Evolutionary conservation across 2,797 vertebrate genomes (phyloP).

Genomic region (Trichosurus vulpecula): DNA sequence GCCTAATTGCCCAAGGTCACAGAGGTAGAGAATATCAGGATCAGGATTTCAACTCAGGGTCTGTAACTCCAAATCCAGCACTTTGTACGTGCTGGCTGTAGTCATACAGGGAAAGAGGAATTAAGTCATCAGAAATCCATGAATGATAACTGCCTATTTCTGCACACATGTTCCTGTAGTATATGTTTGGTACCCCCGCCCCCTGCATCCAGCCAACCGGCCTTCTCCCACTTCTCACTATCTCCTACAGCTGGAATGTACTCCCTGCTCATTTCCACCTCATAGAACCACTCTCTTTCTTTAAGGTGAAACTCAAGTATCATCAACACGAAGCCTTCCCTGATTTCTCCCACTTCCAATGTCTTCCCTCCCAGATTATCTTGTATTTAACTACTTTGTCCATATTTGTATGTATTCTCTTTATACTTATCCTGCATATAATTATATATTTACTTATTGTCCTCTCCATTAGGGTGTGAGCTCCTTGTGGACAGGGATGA

Average conservation of each 20-base stretch:
- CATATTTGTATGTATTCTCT: neutral
- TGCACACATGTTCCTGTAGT: neutral
- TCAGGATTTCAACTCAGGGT: neutral
- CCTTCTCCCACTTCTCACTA: neutral
- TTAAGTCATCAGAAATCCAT: neutral
- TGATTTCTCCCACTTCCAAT: neutral
- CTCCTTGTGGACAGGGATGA: neutral
- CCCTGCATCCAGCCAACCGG: neutral
- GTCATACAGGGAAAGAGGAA: neutral
- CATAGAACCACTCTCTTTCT: neutral
- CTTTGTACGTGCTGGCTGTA: neutral
- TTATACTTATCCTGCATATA: neutral
- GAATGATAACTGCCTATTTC: neutral
- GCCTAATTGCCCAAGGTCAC: neutral
- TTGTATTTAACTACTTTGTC: neutral
- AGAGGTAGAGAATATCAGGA: neutral
- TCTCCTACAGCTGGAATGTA: neutral
- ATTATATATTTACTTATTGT: neutral
- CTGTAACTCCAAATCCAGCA: neutral
- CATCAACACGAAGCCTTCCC: neutral
- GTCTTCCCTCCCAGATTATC: neutral
- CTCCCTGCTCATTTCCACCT: neutral
- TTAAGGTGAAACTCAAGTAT: neutral
- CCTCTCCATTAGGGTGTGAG: neutral
- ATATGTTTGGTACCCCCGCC: neutral